Conservation (phyloP, 2,797 vertebrate species). For the Garrulus glandarius region DNA sequence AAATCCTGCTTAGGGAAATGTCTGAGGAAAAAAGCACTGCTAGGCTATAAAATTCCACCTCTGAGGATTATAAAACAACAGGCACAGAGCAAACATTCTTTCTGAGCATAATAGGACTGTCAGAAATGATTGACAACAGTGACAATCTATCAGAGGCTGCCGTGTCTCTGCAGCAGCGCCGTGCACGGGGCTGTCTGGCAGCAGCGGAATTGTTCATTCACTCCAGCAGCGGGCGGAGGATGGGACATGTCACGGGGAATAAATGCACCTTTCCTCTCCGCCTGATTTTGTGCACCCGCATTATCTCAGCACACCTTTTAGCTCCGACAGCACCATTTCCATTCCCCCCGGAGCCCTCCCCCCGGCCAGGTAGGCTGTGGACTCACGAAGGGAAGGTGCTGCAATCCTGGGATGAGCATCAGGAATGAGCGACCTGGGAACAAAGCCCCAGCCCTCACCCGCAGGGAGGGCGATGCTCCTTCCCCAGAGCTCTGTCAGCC, state of each 20-base stretch:
- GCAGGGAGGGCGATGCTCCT: neutral
- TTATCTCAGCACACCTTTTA: neutral
- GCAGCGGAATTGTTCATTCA: neutral
- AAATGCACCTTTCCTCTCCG: neutral
- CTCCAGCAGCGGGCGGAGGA: neutral
- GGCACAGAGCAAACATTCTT: slow-evolving; percentile 53
- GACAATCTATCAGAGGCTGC: neutral
- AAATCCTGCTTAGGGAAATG: slow-evolving; percentile 73
- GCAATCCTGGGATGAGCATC: neutral
- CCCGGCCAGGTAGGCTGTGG: neutral
- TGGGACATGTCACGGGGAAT: neutral
- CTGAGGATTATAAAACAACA: slow-evolving; percentile 69
- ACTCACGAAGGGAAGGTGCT: neutral
- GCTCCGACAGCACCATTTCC: neutral
- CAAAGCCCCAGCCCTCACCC: neutral
- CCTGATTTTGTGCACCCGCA: neutral
- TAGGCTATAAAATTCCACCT: slow-evolving; percentile 65
- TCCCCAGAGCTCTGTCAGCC: neutral
- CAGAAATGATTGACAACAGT: slow-evolving; percentile 64
- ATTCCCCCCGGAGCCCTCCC: neutral
- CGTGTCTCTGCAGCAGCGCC: neutral
- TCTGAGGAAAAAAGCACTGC: slow-evolving; percentile 50
- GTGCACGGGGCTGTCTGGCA: neutral
- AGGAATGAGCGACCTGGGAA: neutral
- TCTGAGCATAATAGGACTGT: slow-evolving; percentile 35